These are phyloP conservation scores for Phlogophora meticulosa DNA, from an alignment of 2,888 invertebrate species.

Conservation along the genomic window DNA sequence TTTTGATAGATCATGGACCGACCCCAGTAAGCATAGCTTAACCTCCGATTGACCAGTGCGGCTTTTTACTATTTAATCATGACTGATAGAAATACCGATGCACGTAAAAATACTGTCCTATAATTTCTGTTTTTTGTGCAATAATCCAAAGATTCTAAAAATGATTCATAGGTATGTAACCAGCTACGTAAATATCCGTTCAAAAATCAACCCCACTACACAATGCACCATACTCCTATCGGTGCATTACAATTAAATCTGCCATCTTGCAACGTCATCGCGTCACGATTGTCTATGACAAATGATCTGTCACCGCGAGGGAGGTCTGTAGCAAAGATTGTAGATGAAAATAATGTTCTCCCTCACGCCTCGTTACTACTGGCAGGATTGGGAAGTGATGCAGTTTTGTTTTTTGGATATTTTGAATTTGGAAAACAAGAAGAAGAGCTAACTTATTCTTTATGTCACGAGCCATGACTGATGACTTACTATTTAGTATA, in stretches of 20 bases:
- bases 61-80: too few relatives aligned
- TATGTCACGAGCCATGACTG: too few relatives aligned
- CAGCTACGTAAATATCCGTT: background rate
- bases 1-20: too few relatives aligned
- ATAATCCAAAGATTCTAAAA: too few relatives aligned
- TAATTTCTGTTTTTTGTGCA: too few relatives aligned
- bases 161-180: too few relatives aligned
- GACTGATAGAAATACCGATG: too few relatives aligned
- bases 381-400: constrained; percentile 41
- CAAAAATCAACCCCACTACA: constrained; percentile 46
- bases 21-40: too few relatives aligned
- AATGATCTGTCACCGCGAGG: constrained; percentile 71
- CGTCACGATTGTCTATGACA: constrained; percentile 67
- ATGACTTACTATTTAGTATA: too few relatives aligned
- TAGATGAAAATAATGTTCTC: constrained; percentile 77
- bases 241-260: constrained; percentile 66
- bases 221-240: constrained; percentile 52
- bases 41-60: too few relatives aligned
- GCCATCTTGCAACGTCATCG: constrained; percentile 64
- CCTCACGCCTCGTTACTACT: constrained; percentile 71
- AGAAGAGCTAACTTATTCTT: background rate
- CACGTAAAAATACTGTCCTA: too few relatives aligned
- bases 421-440: constrained; percentile 24
- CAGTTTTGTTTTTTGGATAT: constrained; percentile 43
- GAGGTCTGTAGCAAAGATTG: constrained; percentile 71